Base-by-base conservation (phyloP, 2,113 vertebrate species). In the Xiphias gladius region DNA sequence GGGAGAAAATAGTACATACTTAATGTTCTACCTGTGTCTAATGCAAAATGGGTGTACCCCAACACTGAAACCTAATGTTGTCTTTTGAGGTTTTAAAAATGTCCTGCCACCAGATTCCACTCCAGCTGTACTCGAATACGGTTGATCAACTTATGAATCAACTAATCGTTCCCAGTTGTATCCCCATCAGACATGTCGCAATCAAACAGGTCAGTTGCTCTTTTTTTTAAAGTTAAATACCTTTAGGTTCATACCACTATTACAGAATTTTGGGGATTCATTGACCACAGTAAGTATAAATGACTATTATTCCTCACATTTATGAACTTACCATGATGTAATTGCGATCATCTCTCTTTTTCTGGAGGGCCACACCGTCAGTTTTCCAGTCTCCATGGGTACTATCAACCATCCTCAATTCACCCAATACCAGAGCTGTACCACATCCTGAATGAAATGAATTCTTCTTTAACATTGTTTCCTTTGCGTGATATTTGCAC, bases 331-430 rank as follows among this genome's bases (percentile, higher is more conserved):
- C 94, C 41, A 32, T 5, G 41, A 96, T 91, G 57, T 89, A 95
- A 74, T 87, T 85, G 13, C 73, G 79, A 50, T 82, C 82, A 12
- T 61, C 17, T 24, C n/a, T 11, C 2, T 68, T 0, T 7, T 70
- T 32, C 1, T 2, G 1, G 1, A 88, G 22, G 0, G 0, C 0
- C 37, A 80, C 91, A 0, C 0, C 0, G 0, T 39, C 4, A 0
- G 94, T 94, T 43, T 54, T 0, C 95, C 95, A 96, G 13, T 96
- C 94, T 76, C 92, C 92, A 0, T 87, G 57, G 24, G 32, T 50
- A 4, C 65, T 52, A 5, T 74, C 76, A 9, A 43, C 1, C 43
- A 43, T 2, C 10, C 0, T 48, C 24, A 94, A 1, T 0, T 48
- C 0, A 1, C 10, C 16, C 1, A 95, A 11, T 0, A 0, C 0